A percentile compares a stretch with the other conserved stretches of the same genome.
Evolutionary conservation across 2,797 vertebrate species (phyloP).

Genomic region (Spinus pinus): DNA sequence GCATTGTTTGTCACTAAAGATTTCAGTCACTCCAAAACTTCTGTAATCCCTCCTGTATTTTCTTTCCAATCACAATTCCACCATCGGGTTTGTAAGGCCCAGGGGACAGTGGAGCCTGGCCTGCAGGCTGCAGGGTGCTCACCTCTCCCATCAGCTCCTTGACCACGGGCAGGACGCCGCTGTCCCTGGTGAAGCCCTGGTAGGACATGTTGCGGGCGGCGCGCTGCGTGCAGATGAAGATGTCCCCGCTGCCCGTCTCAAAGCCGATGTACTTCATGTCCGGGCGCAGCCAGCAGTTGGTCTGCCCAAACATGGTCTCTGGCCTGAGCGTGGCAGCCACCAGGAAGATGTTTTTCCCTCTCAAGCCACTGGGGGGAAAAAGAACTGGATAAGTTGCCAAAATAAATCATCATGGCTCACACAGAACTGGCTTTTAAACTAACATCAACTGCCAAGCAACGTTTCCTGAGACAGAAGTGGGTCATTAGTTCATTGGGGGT

Average conservation of each 20-base stretch:
- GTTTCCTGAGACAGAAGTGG: background rate
- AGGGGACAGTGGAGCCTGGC: background rate
- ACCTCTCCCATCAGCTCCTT: slow-evolving; percentile 97
- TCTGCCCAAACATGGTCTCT: slow-evolving; percentile 98
- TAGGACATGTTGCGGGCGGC: slow-evolving; percentile 96
- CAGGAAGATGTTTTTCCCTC: slow-evolving; percentile 89
- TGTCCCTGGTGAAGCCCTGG: slow-evolving; percentile 91
- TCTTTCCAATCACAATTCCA: background rate
- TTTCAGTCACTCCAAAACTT: too few relatives aligned
- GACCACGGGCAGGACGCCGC: slow-evolving; percentile 87
- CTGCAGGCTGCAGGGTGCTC: background rate
- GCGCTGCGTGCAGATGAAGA: slow-evolving; percentile 89
- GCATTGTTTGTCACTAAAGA: background rate
- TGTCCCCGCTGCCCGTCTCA: slow-evolving; percentile 83
- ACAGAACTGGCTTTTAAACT: background rate
- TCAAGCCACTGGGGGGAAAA: slow-evolving; percentile 80
- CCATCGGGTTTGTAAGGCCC: background rate
- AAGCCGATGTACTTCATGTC: slow-evolving; percentile 96
- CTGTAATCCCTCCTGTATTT: background rate
- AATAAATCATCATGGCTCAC: background rate
- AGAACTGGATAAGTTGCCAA: background rate
- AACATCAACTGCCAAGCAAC: background rate
- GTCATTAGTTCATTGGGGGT: background rate
- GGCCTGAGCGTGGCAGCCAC: slow-evolving; percentile 95
- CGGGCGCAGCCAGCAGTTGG: slow-evolving; percentile 95